Evolutionary conservation across 2,888 invertebrate species (phyloP), one percentile per base, ranked within the genome.

Genomic region (Dolichopus griseipennis): DNA sequence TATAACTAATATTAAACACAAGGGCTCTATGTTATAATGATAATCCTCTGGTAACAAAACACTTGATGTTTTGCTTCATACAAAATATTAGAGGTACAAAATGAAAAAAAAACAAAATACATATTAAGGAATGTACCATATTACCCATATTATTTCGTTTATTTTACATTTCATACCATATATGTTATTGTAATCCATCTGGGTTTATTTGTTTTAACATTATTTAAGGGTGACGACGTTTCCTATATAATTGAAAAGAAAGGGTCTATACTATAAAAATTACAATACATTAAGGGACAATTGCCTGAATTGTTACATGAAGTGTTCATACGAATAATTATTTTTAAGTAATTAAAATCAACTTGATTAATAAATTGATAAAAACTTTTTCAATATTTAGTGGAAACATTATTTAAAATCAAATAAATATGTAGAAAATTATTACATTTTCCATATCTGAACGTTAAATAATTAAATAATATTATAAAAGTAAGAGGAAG

Each of bases 11-110:
- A 52, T 6, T 18, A 15, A 52, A 52, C 52, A n/a, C 15, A 52
- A 52, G 6, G 18, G 15, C 8, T 52, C 52, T 15, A 52, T 52
- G 52, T 18, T 18, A 52, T 52, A 52, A 6, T 6, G 6, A 52
- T 52, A 52, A 52, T 52, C 52, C 52, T 52, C 52, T 52, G 15
- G 52, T 52, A 52, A 52, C 52, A 52, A 52, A 52, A 52, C 52
- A 52, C 52, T 52, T 52, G 52, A 52, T 52, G 18, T 52, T 52
- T 7, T 52, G 1, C 6, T 52, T 52, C 15, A 52, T 52, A 27
- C 27, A 5, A 27, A 27, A 27, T 27, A 27, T 27, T 27, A 27
- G 5, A 27, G n/a, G 52, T 52, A 52, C 4, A 52, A n/a, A 18
- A 52, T 52, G 15, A n/a, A 52, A 52, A n/a, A 52, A 52, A 12